Percentiles rank a stretch among this genome's conserved stretches.
These are phyloP conservation scores for Kuschelorhynchus macadamiae DNA, from an alignment of 2,888 invertebrate genomes.

Conservation along the genomic window DNA sequence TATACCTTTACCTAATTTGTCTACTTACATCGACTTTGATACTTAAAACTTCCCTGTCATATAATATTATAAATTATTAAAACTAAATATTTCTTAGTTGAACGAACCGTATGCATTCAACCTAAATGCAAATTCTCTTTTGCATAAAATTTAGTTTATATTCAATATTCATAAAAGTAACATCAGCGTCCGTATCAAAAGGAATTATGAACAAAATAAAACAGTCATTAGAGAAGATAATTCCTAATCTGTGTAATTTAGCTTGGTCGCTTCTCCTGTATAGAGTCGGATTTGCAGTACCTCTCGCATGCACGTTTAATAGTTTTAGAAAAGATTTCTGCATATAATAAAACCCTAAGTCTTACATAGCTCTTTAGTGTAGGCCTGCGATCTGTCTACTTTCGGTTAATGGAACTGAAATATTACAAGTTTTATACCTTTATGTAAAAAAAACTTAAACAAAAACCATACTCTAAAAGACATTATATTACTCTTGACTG, in stretches of 20 bases:
- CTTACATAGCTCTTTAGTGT: conserved; percentile 26
- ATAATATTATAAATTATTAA: no score
- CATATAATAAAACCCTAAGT: conserved; percentile 32
- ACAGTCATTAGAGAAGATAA: conserved; percentile 9
- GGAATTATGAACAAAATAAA: conserved; percentile 16
- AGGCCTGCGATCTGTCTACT: background rate
- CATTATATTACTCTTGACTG: no score
- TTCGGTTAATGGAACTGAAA: no score
- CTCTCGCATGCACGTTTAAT: conserved; percentile 39
- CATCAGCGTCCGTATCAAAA: conserved; percentile 10
- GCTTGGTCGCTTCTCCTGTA: conserved; percentile 26
- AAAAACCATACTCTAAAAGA: no score
- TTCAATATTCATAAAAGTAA: conserved; percentile 11
- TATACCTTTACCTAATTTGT: no score
- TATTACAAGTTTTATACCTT: no score
- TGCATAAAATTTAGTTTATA: no score
- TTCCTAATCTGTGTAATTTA: conserved; percentile 5
- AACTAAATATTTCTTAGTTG: no score
- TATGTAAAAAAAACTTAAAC: background rate
- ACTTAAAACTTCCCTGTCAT: no score
- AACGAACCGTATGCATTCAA: no score
- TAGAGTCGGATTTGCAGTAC: conserved; percentile 26
- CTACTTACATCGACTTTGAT: no score
- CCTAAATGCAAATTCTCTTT: no score
- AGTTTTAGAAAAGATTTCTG: conserved; percentile 38